Conservation (phyloP, 2,113 vertebrate species). For the Crotophaga sulcirostris region DNA sequence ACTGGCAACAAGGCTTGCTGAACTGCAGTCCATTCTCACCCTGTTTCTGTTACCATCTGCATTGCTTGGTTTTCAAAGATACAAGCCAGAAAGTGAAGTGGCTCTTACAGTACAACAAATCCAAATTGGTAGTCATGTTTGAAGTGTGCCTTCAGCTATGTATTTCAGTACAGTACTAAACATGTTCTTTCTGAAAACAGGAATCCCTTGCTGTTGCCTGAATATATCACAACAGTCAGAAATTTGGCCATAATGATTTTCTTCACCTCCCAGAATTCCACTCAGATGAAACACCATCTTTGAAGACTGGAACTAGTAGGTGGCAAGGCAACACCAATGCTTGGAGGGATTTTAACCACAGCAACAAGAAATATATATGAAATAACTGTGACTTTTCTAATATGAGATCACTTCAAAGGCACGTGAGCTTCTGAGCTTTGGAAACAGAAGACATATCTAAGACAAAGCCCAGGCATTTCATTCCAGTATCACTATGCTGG, state of each 20-base stretch:
- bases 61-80: background rate
- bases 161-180: background rate
- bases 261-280: background rate
- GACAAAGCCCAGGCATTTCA: background rate
- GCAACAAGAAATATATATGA: background rate
- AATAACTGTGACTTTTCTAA: background rate
- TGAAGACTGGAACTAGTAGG: background rate
- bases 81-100: background rate
- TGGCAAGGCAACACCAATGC: background rate
- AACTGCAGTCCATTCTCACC: background rate
- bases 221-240: background rate
- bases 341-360: background rate
- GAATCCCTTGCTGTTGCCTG: background rate
- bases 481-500: fast-evolving
- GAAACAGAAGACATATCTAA: background rate
- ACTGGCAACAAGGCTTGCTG: background rate
- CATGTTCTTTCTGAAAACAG: background rate
- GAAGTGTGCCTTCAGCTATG: background rate
- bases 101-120: background rate
- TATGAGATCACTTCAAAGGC: background rate
- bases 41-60: background rate
- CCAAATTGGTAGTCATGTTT: background rate
- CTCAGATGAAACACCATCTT: background rate
- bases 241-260: background rate
- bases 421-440: background rate